Conservation (phyloP, 2,797 vertebrate genomes). For the Oreonectes daqikongensis region DNA sequence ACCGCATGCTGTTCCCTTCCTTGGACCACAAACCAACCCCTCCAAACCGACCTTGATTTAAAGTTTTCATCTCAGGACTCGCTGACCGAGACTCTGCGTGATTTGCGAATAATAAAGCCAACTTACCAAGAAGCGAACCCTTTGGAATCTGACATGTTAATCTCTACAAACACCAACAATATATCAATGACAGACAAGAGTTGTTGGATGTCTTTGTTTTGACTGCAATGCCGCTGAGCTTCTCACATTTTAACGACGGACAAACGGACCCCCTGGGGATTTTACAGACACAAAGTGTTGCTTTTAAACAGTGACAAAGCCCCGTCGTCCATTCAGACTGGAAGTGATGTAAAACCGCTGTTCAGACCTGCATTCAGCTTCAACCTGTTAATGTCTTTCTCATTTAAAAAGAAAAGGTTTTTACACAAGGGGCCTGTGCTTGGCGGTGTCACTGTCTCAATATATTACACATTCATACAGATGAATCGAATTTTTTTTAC, state of each 20-base stretch:
- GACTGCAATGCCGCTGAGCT: background rate
- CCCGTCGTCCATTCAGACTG: background rate
- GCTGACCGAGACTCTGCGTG: background rate
- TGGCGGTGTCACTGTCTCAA: background rate
- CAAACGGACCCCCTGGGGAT: background rate
- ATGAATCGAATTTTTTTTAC: no score
- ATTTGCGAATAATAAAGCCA: background rate
- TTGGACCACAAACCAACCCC: background rate
- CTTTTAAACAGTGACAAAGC: constrained; percentile 13
- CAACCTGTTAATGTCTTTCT: constrained; percentile 40
- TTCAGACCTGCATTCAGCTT: constrained; percentile 36
- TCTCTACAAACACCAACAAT: background rate
- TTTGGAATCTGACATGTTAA: background rate
- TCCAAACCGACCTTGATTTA: constrained; percentile 1
- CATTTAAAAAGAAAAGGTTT: constrained; percentile 48
- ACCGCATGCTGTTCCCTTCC: background rate
- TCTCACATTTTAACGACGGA: background rate
- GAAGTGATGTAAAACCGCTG: background rate
- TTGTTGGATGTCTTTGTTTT: constrained; percentile 17
- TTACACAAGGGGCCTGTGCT: constrained; percentile 19
- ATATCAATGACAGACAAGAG: constrained; percentile 14
- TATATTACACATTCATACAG: background rate
- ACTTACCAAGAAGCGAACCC: background rate
- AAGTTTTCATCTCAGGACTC: constrained; percentile 3
- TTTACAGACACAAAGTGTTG: constrained; percentile 12